phyloP scores from a whole-genome alignment of 1,140 invertebrate species.

The Heterodera schachtii region DNA sequence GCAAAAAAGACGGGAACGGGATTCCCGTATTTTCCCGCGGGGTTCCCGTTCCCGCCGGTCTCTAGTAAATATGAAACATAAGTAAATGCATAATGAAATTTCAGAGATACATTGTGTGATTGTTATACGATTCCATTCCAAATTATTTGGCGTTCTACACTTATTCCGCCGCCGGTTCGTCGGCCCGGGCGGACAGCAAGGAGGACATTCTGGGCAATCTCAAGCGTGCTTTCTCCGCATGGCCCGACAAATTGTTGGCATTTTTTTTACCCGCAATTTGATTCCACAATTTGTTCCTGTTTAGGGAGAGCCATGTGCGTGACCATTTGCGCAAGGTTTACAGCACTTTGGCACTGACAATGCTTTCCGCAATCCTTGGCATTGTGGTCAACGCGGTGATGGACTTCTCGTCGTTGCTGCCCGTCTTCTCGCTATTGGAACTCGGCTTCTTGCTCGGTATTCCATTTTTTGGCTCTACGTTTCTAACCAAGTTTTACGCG shows the following conservation, averaged over 20 bases:
- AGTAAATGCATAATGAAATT: too few species aligned
- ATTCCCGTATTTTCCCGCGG: too few species aligned
- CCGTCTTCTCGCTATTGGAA: constrained; percentile 78
- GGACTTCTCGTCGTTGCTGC: constrained; percentile 70
- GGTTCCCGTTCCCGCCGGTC: too few species aligned
- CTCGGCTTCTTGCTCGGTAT: constrained; percentile 75
- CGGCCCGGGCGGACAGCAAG: not conserved
- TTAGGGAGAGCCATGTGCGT: constrained; percentile 78
- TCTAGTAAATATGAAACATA: too few species aligned
- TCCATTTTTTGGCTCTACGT: not conserved
- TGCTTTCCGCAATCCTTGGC: constrained; percentile 78
- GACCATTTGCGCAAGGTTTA: constrained; percentile 93
- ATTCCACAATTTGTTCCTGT: constrained; percentile 18
- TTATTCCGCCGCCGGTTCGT: not conserved
- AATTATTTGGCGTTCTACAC: too few species aligned
- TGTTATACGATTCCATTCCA: too few species aligned
- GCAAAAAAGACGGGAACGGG: too few species aligned
- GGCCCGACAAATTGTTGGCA: constrained; percentile 45
- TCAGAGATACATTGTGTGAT: too few species aligned
- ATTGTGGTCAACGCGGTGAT: constrained; percentile 80
- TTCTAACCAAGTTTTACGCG: too few species aligned
- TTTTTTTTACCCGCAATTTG: not conserved
- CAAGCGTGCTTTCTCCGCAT: constrained; percentile 40
- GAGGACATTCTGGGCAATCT: constrained; percentile 47
- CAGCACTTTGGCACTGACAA: constrained; percentile 80